Base-by-base conservation (phyloP, 2,113 vertebrate species). In the Plotosus lineatus region DNA sequence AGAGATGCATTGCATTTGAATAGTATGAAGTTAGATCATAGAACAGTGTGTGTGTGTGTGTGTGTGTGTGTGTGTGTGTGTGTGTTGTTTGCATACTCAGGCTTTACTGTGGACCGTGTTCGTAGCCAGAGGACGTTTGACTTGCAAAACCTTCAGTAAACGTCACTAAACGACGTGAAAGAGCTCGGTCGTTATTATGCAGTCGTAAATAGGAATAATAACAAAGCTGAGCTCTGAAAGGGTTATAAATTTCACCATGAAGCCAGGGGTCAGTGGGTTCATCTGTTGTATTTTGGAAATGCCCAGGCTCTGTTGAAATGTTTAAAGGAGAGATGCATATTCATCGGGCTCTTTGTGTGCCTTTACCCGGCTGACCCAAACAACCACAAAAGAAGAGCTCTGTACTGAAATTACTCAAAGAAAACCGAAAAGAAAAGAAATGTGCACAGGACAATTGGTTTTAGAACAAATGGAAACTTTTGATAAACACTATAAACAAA, bases 311-410 rank as follows among this genome's bases (percentile, higher is more conserved):
- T 83, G 85, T 92, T 87, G 74, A 86, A 61, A 61, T 89, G 87
- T 91, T 92, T 86, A 89, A 78, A 77, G 83, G 74, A 80, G 77
- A 82, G 89, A 86, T 86, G 88, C 88, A 88, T 89, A 87, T 89
- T 90, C 90, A 91, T 88, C 85, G 85, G 80, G 63, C 82, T 69
- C 87, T 89, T 84, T 88, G 85, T 84, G 85, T 81, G 79, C 85
- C 78, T 79, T 82, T 85, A 78, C 81, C 58, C 85, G 83, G 80
- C 78, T 78, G 88, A 92, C 88, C 87, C 88, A 85, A 87, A 77
- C 76, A 83, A 66, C 76, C 60, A 88, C 89, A 90, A 89, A 88
- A 87, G 78, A 80, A 83, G 65, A 36, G 78, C 84, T 83, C 83
- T 83, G 40, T 83, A 66, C 21, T 68, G 44, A 44, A 73, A 60